Base-by-base conservation (phyloP, 2,888 invertebrate genomes). In the Tenodera sinensis region DNA sequence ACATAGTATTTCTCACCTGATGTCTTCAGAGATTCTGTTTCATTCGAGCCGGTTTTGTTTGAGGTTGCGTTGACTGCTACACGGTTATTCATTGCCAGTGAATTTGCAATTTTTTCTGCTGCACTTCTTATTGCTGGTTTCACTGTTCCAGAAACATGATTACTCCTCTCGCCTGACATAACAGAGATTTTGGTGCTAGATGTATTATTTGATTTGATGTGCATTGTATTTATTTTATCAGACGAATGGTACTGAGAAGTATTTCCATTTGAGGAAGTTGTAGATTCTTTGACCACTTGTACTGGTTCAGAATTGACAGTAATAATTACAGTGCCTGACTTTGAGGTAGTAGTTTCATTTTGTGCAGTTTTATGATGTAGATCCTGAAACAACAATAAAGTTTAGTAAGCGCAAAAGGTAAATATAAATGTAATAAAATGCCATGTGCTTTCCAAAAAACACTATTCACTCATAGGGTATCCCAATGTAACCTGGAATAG, bases 21-120 rank as follows among this genome's bases (percentile, higher is more conserved):
- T 83, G 30, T 28, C 20, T 81, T 87, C 14, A 28, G 83, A 83
- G 83, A 83, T 34, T 87, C 83, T 83, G n/a, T 82, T 87, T 87
- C 27, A 14, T 82, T 87, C 27, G 87, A 81, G 30, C 27, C 2
- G 28, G 34, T 14, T 25, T 87, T 90, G 81, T 90, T 90, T 27
- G 89, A 88, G 30, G 90, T 92, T 91, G 92, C 93, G 15, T 54
- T 54, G 88, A 93, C 93, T 90, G 93, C 93, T 88, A 93, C 93
- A 91, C 93, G 93, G 91, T 93, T 93, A 90, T 83, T 88, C 28
- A 25, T 84, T 28, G 91, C 92, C 88, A 93, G 90, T 87, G 92
- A 83, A 81, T 90, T 89, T 47, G 86, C 83, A 42, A 90, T 83
- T 88, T 90, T 90, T 28, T 90, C 90, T 30, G 88, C 89, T 25